A percentile compares a stretch with the other conserved stretches of the same genome.
These are phyloP conservation scores for Scartelaos histophorus DNA, from an alignment of 2,113 vertebrate genomes.

Conservation along the genomic window DNA sequence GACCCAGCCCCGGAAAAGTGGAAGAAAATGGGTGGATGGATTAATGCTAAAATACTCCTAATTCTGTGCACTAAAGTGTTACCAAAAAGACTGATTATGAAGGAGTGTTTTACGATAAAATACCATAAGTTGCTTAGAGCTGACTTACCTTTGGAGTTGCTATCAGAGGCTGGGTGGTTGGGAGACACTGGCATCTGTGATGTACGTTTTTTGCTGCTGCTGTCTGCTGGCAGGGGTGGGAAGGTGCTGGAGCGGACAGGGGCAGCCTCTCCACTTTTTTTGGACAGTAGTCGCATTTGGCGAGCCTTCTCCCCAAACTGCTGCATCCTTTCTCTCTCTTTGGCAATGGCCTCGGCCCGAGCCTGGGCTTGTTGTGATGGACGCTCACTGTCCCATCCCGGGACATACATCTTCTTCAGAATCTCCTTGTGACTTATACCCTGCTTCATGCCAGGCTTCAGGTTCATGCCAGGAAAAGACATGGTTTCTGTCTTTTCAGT, in stretches of 20 bases:
- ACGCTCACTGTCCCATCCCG: conserved; percentile 37
- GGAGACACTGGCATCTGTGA: not conserved
- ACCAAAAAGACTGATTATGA: not conserved
- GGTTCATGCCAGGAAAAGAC: not conserved
- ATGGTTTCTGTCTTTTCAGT: conserved; percentile 35
- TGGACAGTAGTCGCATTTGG: not conserved
- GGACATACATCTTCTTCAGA: conserved; percentile 36
- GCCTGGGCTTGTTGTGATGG: conserved; percentile 9
- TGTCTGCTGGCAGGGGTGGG: not conserved
- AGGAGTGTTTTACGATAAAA: not conserved
- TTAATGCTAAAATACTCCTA: too few relatives aligned
- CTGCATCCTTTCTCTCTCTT: not conserved
- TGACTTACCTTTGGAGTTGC: conserved; percentile 1
- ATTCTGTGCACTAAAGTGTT: too few relatives aligned
- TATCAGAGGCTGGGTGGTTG: not conserved
- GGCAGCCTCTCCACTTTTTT: not conserved
- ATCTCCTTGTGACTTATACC: conserved; percentile 27
- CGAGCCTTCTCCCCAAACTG: not conserved
- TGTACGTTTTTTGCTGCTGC: not conserved
- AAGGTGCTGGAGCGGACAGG: not conserved
- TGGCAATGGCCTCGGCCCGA: conserved; percentile 3
- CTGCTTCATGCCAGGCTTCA: conserved; percentile 8
- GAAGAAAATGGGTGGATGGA: too few relatives aligned
- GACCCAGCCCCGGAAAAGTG: too few relatives aligned
- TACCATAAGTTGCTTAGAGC: not conserved